Evolutionary conservation across 2,797 vertebrate genomes (phyloP).

Genomic region (Helostoma temminkii): DNA sequence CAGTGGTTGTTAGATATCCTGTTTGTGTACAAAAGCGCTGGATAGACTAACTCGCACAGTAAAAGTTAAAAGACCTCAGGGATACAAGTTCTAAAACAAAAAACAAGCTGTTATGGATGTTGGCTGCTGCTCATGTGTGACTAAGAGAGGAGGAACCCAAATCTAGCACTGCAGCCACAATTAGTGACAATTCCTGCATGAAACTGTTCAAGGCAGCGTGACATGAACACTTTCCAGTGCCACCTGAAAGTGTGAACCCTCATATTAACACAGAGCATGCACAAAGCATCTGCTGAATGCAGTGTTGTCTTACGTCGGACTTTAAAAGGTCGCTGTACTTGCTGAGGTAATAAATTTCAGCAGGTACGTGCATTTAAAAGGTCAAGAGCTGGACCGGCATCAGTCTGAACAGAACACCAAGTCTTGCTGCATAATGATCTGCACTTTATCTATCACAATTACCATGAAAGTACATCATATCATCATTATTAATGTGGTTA

Average conservation of each 20-base stretch:
- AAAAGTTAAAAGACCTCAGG: background rate
- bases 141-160: background rate
- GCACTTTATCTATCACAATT: background rate
- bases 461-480: too few relatives aligned
- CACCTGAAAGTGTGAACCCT: constrained; percentile 1
- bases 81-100: too few relatives aligned
- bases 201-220: background rate
- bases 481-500: background rate
- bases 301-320: constrained; percentile 3
- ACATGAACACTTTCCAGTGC: background rate
- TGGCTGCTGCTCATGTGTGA: background rate
- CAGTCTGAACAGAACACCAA: background rate
- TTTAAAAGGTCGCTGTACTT: constrained; percentile 40
- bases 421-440: background rate
- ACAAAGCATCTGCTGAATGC: constrained; percentile 10
- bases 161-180: background rate
- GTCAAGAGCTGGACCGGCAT: constrained; percentile 7
- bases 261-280: background rate
- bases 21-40: background rate
- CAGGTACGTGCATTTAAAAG: constrained; percentile 34
- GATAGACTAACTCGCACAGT: background rate
- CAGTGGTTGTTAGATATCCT: background rate
- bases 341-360: constrained; percentile 31
- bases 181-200: background rate
- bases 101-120: background rate